Base-by-base conservation (phyloP, 2,113 vertebrate genomes). In the Crypturellus undulatus region DNA sequence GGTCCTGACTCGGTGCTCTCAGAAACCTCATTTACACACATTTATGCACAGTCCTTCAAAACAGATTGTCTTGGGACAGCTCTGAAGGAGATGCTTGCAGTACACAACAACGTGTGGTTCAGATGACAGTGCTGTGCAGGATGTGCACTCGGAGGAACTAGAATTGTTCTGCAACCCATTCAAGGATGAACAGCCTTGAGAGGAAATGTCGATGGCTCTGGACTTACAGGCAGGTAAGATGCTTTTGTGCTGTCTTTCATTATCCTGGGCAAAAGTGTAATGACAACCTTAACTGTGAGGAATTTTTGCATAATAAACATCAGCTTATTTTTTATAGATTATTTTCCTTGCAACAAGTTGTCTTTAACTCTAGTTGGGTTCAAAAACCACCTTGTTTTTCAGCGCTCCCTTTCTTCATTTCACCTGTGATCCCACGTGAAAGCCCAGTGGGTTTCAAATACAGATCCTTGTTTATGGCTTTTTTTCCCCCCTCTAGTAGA, bases 211-310 rank as follows among this genome's bases (percentile, higher is more conserved):
- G 9, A 15, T 45, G 72, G 34, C 83, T 22, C 49, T 62, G 68
- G 58, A 83, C 58, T 34, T 68, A 19, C 40, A 79, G 40, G 18
- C 52, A 90, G 89, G 94, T 93, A 87, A 84, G 89, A 83, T 47
- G 8, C 10, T 5, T 76, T 84, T 45, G n/a, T 42, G 28, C 12
- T 70, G 16, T 32, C 30, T 56, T 64, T 36, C 30, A 9, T 83
- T 58, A 18, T 19, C 32, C 16, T 36, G 32, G 40, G 34, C 40
- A 67, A 79, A 64, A 79, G 34, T 32, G 21, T 72, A 72, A 52
- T 34, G 22, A 19, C 59, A 72, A 4, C 32, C 7, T 65, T 34
- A 92, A 51, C 40, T 75, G 19, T 56, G 52, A 93, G 72, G 28
- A 18, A 38, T n/a, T 87, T 83, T 71, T 79, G 51, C 14, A 13